Base-by-base conservation (phyloP, 2,113 vertebrate genomes). In the Chroicocephalus ridibundus region DNA sequence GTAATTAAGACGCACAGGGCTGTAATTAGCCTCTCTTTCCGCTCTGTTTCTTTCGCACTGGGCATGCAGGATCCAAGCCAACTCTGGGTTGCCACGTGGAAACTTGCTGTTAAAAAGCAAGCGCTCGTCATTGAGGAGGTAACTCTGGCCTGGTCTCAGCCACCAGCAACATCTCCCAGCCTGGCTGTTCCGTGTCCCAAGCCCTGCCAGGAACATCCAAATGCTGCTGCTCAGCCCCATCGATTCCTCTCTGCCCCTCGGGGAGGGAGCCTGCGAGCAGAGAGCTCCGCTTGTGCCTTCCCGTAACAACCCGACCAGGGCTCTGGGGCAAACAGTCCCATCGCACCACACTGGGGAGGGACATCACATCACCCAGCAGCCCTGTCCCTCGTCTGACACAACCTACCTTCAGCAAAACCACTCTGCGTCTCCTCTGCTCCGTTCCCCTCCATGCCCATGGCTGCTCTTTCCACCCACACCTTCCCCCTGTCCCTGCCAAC, bases 241-340 rank as follows among this genome's bases (percentile, higher is more conserved):
- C 0, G 0, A 13, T 12, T 83, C 14, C 0, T 20, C 21, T 62
- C 64, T 13, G 46, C n/a, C 11, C 60, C 26, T 11, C 1, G 0
- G 25, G 27, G 4, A 54, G 76, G 66, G 47, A 74, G 16, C 24
- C 54, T 51, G 40, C 0, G 8, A 66, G 29, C 54, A 70, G 51
- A 5, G 15, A 27, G 2, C 16, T 57, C 49, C 2, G 1, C 42
- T 77, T 0, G 0, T 47, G 17, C 69, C 49, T 29, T 22, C 49
- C 69, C 12, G 0, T 1, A 18, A 40, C 42, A 74, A 15, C 20
- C 61, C 21, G 27, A 7, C 21, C 1, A 1, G 11, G 6, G 36
- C 58, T 55, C 51, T 26, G 42, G 75, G 64, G 36, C 19, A 31
- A 44, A 38, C 8, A 27, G 18, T 10, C 27, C 57, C n/a, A 10